Percentiles rank a stretch among this genome's conserved stretches.
Evolutionary conservation across 2,888 invertebrate genomes (phyloP).

Genomic region (Amorpha juglandis): DNA sequence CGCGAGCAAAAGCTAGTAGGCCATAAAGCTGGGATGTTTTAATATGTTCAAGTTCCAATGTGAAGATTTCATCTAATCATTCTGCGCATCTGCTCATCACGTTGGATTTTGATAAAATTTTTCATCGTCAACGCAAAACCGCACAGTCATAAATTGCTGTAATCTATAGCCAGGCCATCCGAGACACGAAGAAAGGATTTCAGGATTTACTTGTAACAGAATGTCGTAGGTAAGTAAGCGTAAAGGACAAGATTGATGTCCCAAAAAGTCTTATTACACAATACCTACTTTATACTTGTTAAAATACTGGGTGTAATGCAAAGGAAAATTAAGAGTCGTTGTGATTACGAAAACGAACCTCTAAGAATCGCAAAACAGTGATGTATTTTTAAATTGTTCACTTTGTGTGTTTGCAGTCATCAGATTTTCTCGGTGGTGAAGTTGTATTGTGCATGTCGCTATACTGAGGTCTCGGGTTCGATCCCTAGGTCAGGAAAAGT

Average conservation of each 20-base stretch:
- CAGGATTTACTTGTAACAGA: slow-evolving; percentile 7
- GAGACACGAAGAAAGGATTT: slow-evolving; percentile 27
- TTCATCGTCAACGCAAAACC: slow-evolving; percentile 42
- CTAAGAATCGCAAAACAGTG: too few species aligned
- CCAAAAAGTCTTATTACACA: not conserved
- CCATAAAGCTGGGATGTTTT: not conserved
- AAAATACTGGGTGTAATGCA: too few species aligned
- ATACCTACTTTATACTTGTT: too few species aligned
- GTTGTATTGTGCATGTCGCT: too few species aligned
- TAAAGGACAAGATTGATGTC: not conserved
- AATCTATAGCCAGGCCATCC: slow-evolving; percentile 41
- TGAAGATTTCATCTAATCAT: not conserved
- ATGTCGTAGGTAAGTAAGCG: not conserved
- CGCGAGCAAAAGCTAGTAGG: too few species aligned
- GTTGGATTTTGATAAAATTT: slow-evolving; percentile 33
- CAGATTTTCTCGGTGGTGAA: too few species aligned
- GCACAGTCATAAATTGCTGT: slow-evolving; percentile 44
- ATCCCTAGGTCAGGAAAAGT: too few species aligned
- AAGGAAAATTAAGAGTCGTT: too few species aligned
- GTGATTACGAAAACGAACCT: too few species aligned
- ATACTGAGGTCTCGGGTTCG: too few species aligned
- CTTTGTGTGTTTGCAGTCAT: too few species aligned
- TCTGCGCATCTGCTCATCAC: not conserved
- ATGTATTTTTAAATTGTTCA: too few species aligned
- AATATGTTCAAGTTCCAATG: not conserved